Conservation (phyloP, 1,140 invertebrate species). For the Coptotermes formosanus region DNA sequence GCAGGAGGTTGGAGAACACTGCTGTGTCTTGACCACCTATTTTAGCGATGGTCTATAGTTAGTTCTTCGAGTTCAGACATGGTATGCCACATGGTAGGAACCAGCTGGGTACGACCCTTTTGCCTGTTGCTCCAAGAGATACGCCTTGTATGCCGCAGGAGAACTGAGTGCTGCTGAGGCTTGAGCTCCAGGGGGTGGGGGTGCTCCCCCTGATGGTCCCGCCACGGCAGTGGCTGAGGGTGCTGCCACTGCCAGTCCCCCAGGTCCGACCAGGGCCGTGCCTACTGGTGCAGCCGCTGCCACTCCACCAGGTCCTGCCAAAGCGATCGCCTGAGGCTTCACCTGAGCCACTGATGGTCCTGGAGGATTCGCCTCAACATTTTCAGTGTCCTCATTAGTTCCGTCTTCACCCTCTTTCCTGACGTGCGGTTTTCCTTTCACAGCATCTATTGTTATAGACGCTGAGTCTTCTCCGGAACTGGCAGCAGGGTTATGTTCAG, state of each 20-base stretch:
- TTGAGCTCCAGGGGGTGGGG: slow-evolving; percentile 19
- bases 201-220: slow-evolving; percentile 38
- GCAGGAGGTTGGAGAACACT: background rate
- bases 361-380: slow-evolving; percentile 23
- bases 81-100: background rate
- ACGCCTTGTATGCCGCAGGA: background rate
- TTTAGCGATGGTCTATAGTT: background rate
- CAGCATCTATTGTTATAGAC: background rate
- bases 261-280: slow-evolving; percentile 49
- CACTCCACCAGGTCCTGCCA: slow-evolving; percentile 50
- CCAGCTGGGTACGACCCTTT: background rate
- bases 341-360: slow-evolving; percentile 47
- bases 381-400: slow-evolving; percentile 24
- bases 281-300: slow-evolving; percentile 49
- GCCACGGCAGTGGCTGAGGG: slow-evolving; percentile 52
- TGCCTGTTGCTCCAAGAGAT: background rate
- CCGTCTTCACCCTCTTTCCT: background rate
- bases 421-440: background rate
- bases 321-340: slow-evolving; percentile 48
- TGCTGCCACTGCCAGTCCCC: slow-evolving; percentile 49
- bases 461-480: background rate
- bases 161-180: background rate
- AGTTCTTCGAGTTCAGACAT: background rate
- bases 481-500: background rate
- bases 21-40: background rate